Evolutionary conservation across 2,888 invertebrate species (phyloP).

Genomic region (Ochropacha duplaris): DNA sequence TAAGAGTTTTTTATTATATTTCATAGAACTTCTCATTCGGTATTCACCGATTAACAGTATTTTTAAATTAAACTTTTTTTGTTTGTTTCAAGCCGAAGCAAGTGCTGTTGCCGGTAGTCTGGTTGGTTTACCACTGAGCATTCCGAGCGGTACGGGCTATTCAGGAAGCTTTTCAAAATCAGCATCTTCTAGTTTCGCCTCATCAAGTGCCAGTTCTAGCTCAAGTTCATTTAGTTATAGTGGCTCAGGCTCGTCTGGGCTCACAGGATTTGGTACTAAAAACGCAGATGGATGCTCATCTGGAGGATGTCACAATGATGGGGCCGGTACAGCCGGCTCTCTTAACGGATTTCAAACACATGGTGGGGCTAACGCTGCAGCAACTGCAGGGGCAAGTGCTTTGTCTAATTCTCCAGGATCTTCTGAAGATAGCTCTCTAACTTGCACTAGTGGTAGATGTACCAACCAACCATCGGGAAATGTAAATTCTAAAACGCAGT

Average conservation of each 20-base stretch:
- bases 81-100: slow-evolving; percentile 52
- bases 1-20: too few relatives aligned
- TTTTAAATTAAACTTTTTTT: slow-evolving; percentile 2
- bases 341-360: slow-evolving; percentile 12
- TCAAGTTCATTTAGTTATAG: slow-evolving; percentile 58
- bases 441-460: slow-evolving; percentile 3
- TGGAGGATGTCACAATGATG: slow-evolving; percentile 23
- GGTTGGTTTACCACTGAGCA: slow-evolving; percentile 44
- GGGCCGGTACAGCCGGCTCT: slow-evolving; percentile 7
- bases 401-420: slow-evolving; percentile 16
- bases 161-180: slow-evolving; percentile 75
- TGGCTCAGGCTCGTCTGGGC: slow-evolving; percentile 39
- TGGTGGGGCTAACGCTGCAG: slow-evolving; percentile 29
- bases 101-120: slow-evolving; percentile 50
- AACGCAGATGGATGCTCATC: slow-evolving; percentile 21
- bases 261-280: slow-evolving; percentile 12
- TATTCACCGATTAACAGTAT: too few relatives aligned
- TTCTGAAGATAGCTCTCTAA: slow-evolving; percentile 13
- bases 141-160: slow-evolving; percentile 55
- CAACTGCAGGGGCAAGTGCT: slow-evolving; percentile 28
- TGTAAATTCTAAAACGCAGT: background rate
- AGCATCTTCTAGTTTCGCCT: slow-evolving; percentile 67
- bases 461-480: background rate
- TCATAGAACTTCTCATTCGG: too few relatives aligned
- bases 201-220: slow-evolving; percentile 70